phyloP scores from a whole-genome alignment of 2,888 invertebrate species.

The Lithophane socia region DNA sequence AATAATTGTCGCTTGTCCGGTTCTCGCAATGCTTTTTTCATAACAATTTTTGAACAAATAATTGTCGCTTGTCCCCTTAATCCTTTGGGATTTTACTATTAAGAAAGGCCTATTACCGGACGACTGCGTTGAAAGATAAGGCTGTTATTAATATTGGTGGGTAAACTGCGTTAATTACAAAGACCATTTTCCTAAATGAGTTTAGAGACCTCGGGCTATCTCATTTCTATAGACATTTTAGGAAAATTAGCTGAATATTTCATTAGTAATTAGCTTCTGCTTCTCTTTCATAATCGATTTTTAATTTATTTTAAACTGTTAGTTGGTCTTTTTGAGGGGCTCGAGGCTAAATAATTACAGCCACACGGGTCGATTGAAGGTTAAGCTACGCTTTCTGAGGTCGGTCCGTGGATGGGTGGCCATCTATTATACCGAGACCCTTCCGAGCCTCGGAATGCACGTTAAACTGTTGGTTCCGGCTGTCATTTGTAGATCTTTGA shows the following conservation, averaged over 20 bases:
- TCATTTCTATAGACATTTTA: constrained; percentile 8
- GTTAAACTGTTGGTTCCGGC: neutral
- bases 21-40: too few relatives aligned
- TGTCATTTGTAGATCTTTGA: neutral
- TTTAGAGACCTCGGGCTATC: constrained; percentile 12
- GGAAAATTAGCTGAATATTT: constrained; percentile 34
- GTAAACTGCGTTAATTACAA: constrained; percentile 56
- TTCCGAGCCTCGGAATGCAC: neutral
- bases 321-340: neutral
- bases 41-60: neutral
- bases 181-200: constrained; percentile 53
- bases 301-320: neutral
- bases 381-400: neutral
- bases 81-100: constrained; percentile 21
- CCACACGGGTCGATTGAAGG: neutral
- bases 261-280: neutral
- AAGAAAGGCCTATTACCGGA: constrained; percentile 29
- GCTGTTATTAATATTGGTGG: constrained; percentile 45
- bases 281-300: neutral
- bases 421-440: neutral
- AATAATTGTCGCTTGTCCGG: neutral
- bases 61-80: constrained; percentile 6
- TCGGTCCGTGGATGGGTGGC: too few relatives aligned
- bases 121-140: constrained; percentile 54
- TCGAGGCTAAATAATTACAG: neutral